Evolutionary conservation across 2,797 vertebrate genomes (phyloP), one percentile per base, ranked within the genome.

Genomic region (Gymnopithys bicolor): DNA sequence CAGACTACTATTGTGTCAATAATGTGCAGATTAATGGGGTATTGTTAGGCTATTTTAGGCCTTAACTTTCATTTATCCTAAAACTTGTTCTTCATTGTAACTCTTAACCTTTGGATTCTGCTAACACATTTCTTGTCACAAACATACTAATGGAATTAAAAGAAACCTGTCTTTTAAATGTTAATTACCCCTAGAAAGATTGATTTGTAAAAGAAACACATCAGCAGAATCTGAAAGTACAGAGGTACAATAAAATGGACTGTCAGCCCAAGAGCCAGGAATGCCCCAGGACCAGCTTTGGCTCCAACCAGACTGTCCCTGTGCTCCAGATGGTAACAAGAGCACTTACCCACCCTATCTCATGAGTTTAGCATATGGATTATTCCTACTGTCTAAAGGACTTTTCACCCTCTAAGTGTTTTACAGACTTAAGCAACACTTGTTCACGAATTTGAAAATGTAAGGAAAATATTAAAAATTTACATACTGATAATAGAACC

Each of bases 11-110:
- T 95, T 97, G 94, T 97, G 96, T 97, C 97, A 96, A 96, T 87
- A 96, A 92, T 19, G 75, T 94, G 94, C 96, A 97, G 97, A 97
- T 96, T 97, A 97, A 97, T 96, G 89, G 97, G 95, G 88, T 91
- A 88, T 95, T 97, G 96, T 97, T 90, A 93, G 94, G 93, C 96
- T 96, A 83, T 94, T 97, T 97, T 90, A 96, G 94, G 81, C 89
- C 97, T 98, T 97, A 98, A 97, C 95, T 94, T 95, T 88, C 89
- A 93, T 96, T 96, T 95, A 96, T 95, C 88, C 95, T 97, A 96
- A 97, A 97, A 97, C 97, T 96, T 97, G 97, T 98, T 97, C 96
- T 96, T 97, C 97, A 97, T 84, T 91, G 92, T 97, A 96, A 96
- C 96, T 97, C 96, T 96, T 97, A 97, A 96, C 97, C 93, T 97